A percentile compares a stretch with the other conserved stretches of the same genome.
These are phyloP conservation scores for Melanotus villosus DNA, from an alignment of 2,888 invertebrate genomes.

Conservation along the genomic window DNA sequence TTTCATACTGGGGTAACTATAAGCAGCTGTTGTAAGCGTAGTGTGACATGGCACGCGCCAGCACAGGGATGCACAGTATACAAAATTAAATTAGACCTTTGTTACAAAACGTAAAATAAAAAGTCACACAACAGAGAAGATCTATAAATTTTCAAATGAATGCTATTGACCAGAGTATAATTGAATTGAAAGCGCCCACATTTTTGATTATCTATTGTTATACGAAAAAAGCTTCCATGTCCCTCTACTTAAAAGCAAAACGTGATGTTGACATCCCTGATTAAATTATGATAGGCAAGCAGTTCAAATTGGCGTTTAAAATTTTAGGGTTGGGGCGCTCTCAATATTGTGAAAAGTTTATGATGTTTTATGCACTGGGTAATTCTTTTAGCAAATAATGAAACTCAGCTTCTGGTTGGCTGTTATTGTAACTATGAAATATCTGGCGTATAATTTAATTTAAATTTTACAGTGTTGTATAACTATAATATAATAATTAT, in stretches of 20 bases:
- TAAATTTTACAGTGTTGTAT: too few species aligned
- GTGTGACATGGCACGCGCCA: slow-evolving; percentile 28
- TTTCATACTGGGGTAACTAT: slow-evolving; percentile 20
- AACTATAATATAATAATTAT: too few species aligned
- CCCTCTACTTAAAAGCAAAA: neutral
- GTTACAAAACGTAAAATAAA: slow-evolving; percentile 4
- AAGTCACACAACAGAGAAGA: neutral
- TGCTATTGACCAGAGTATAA: neutral
- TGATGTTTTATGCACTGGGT: neutral
- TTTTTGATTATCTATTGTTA: slow-evolving; percentile 26
- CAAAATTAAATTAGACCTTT: slow-evolving; percentile 13
- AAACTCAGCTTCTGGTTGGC: neutral
- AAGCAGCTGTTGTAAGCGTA: slow-evolving; percentile 31
- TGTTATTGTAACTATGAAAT: too few species aligned
- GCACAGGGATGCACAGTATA: slow-evolving; percentile 20
- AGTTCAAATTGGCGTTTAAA: slow-evolving; percentile 17
- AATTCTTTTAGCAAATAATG: neutral
- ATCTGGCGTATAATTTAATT: too few species aligned
- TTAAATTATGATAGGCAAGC: slow-evolving; percentile 29
- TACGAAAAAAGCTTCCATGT: neutral
- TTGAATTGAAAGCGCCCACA: slow-evolving; percentile 11
- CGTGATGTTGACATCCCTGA: slow-evolving; percentile 29
- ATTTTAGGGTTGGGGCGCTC: slow-evolving; percentile 17
- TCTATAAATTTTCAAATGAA: slow-evolving; percentile 1
- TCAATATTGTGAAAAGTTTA: neutral